Evolutionary conservation across 2,888 invertebrate species (phyloP), one percentile per base, ranked within the genome.

Genomic region (Erpobdella octoculata): DNA sequence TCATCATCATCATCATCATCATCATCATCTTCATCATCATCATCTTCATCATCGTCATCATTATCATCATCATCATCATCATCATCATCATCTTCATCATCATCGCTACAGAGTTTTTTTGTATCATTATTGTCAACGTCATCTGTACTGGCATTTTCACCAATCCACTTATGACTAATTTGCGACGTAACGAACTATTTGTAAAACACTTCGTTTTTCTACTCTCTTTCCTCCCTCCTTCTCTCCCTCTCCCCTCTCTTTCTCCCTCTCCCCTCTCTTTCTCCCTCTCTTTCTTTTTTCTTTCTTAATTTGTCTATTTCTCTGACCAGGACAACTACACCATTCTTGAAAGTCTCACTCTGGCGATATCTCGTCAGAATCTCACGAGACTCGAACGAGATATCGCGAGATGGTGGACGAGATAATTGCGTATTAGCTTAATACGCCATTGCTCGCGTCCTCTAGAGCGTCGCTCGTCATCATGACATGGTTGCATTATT

Each of bases 41-140:
- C 73, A 70, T 72, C 73, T 36, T 70, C 72, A 70, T 73, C 72
- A 62, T 72, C 67, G 68, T 73, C 73, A 46, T 73, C 73, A 70
- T 72, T 41, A 61, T 70, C 70, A 21, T 38, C 59, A n/a, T 41
- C 70, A 38, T 25, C 37, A 28, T 70, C 70, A 61, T 61, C 59
- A 70, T 70, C 59, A 61, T 70, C 61, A 37, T 70, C 61, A 61
- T 70, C 70, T 61, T 70, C 59, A 61, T 62, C 59, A 61, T 70
- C 36, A 70, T 70, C n/a, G n/a, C n/a, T n/a, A n/a, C n/a, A n/a
- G n/a, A n/a, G n/a, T n/a, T n/a, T n/a, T n/a, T n/a, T n/a, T n/a
- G n/a, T n/a, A n/a, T n/a, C n/a, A n/a, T n/a, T n/a, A n/a, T n/a
- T n/a, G n/a, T n/a, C n/a, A n/a, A n/a, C n/a, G n/a, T n/a, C n/a